These are phyloP conservation scores for Saccostrea glomerata DNA, from an alignment of 1,140 invertebrate genomes.

Conservation along the genomic window DNA sequence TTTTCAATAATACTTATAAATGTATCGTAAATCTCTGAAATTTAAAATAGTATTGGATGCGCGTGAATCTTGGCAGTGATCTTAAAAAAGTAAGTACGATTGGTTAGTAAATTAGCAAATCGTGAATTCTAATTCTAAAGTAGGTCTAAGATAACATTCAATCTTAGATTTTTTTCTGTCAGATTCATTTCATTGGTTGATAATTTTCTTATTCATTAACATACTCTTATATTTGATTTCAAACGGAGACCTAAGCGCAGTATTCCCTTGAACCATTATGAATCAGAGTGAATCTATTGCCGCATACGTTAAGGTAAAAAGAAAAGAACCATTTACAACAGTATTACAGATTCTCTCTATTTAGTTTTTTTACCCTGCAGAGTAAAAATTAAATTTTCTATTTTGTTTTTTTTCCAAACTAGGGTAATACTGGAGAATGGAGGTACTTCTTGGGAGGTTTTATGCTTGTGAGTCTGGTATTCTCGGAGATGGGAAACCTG, in stretches of 20 bases:
- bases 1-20: background rate
- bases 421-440: slow-evolving; percentile 7
- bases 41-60: background rate
- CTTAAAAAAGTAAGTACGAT: background rate
- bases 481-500: slow-evolving; percentile 32
- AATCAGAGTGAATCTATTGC: slow-evolving; percentile 24
- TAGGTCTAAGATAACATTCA: too few species aligned
- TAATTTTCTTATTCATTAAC: background rate
- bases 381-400: background rate
- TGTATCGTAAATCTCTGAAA: background rate
- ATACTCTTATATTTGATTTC: background rate
- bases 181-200: background rate
- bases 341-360: background rate
- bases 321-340: background rate
- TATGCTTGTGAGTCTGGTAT: slow-evolving; percentile 22
- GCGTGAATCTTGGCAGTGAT: background rate
- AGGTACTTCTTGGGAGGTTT: slow-evolving; percentile 27
- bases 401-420: background rate
- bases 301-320: background rate
- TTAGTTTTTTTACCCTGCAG: background rate
- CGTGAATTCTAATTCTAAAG: too few species aligned
- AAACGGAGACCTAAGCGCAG: background rate
- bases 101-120: too few species aligned
- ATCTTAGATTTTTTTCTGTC: background rate
- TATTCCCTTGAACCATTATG: background rate